Conservation (phyloP, 2,797 vertebrate genomes). For the Girardinus metallicus region DNA sequence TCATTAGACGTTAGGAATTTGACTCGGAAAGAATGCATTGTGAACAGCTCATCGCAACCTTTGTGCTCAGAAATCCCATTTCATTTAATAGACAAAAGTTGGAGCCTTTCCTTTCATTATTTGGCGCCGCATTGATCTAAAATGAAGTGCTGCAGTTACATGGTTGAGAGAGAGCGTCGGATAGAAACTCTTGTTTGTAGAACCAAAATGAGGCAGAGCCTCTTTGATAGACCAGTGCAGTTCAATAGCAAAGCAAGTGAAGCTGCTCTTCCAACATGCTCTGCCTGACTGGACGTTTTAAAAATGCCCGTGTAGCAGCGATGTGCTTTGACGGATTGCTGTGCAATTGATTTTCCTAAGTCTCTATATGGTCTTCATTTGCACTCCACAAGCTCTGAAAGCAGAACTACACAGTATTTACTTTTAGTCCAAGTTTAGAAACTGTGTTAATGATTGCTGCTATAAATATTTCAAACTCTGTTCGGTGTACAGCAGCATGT, state of each 20-base stretch:
- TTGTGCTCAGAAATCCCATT: conserved; percentile 2
- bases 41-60: background rate
- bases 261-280: conserved; percentile 61
- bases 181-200: conserved; percentile 47
- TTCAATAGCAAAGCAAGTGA: conserved; percentile 57
- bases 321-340: conserved; percentile 60
- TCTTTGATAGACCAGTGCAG: conserved; percentile 45
- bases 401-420: conserved; percentile 27
- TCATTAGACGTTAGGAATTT: background rate
- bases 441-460: conserved; percentile 11
- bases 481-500: background rate
- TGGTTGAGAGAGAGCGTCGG: conserved; percentile 22
- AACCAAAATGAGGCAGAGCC: conserved; percentile 51
- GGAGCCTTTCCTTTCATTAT: conserved; percentile 3
- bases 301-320: conserved; percentile 56
- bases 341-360: conserved; percentile 66
- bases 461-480: conserved; percentile 18
- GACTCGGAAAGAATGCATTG: background rate
- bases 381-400: conserved; percentile 39
- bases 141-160: conserved; percentile 21
- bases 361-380: conserved; percentile 53
- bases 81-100: conserved; percentile 3
- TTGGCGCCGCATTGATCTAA: conserved; percentile 11
- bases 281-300: conserved; percentile 57
- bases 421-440: conserved; percentile 29